Base-by-base conservation (phyloP, 2,113 vertebrate genomes). In the Rhinoderma darwinii region DNA sequence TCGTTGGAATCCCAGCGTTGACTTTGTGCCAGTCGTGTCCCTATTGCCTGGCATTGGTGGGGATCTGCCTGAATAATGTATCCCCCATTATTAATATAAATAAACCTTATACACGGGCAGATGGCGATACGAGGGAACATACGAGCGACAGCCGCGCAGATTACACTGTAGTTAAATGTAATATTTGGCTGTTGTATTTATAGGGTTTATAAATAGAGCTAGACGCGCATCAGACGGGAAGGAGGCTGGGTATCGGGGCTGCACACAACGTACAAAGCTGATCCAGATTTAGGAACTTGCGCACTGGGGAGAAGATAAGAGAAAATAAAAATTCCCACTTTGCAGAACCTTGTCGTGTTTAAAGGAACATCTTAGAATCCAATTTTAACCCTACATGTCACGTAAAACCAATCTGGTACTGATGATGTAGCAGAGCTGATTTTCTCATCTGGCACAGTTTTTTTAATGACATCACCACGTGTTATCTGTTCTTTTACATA, bases 181-280 rank as follows among this genome's bases (percentile, higher is more conserved):
- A 81, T 81, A 41, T 39, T 59, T 81, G 78, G 78, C 78, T 3
- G 54, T 81, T 81, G 39, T 81, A 81, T 81, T 81, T 81, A 81
- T 81, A 81, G 54, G 54, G 25, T 59, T 61, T 81, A 81, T 81
- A 81, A 81, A 81, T 81, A 81, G 78, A 81, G 12, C 54, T 15
- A 61, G 78, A 81, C 54, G 35, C 51, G 32, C 35, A 81, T 81
- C 78, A 81, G 78, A 80, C 78, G 20, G 51, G 44, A 77, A 80
- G 54, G 54, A 80, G 78, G 78, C 78, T 43, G 78, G 20, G 75
- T 7, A 63, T 77, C 25, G 35, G 54, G 77, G 78, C 78, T 43
- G 54, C 54, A 43, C 78, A 80, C 32, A 25, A 37, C 37, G 77
- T 41, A 37, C 50, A 39, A 32, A 59, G 51, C 51, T 80, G 50